Evolutionary conservation across 2,797 vertebrate species (phyloP), one percentile per base, ranked within the genome.

Genomic region (Sebastiscus tertius): DNA sequence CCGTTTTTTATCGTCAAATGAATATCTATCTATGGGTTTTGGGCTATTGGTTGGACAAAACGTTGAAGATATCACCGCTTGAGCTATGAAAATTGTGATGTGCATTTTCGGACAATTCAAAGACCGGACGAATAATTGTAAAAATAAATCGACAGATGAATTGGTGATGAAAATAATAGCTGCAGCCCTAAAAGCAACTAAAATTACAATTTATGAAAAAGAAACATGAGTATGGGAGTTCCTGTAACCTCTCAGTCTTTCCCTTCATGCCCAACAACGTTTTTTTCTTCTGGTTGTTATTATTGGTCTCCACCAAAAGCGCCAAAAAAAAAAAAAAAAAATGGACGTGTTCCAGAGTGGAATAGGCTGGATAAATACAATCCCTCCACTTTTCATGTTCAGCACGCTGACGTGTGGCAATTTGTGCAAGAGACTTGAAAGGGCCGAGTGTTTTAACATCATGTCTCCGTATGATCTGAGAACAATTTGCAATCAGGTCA

Each of bases 401-500:
- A 24, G 49, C 72, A 1, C 6, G 33, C 60, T 84, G 85, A 89
- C 81, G 70, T 89, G 91, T 90, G 82, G 65, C 86, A 75, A 81
- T 87, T 90, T 77, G 77, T 62, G 56, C 14, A 4, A n/a, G 22
- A 66, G 65, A 90, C 86, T 88, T 93, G 88, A 95, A 94, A 95
- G 88, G 27, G 3, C 49, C 1, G 62, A 69, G 76, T 95, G 93
- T 95, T 95, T 93, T 75, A 83, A 88, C 85, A 58, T 88, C 76
- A 36, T 77, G 90, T 87, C 74, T 71, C 79, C 4, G 70, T 83
- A 26, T 89, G 88, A 93, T 90, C 92, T 90, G 88, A 92, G 90
- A 95, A 93, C 88, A 91, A 93, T 94, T 94, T 90, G 84, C 84
- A 68, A 74, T 91, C 84, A 78, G 42, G 86, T 81, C 67, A 65